A percentile compares a stretch with the other conserved stretches of the same genome.
Evolutionary conservation across 2,113 vertebrate species (phyloP).

Genomic region (Indicator maculatus): DNA sequence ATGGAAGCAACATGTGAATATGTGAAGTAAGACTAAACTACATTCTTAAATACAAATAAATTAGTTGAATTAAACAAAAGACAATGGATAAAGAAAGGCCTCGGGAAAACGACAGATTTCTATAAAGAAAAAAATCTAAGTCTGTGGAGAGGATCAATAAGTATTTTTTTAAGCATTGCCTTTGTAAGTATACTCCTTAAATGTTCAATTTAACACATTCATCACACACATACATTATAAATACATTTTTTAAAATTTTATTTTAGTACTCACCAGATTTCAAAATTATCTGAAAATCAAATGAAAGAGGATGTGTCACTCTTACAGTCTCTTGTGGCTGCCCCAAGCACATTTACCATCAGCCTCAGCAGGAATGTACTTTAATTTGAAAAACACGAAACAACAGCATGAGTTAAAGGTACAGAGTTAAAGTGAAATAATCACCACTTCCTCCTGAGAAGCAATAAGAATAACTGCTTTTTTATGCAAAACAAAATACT

Average conservation of each 20-base stretch:
- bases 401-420: slow-evolving; percentile 11
- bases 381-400: slow-evolving; percentile 46
- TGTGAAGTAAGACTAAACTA: not conserved
- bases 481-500: not conserved
- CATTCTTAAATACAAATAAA: not conserved
- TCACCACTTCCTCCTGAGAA: slow-evolving; percentile 44
- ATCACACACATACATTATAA: not conserved
- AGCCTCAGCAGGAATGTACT: not conserved
- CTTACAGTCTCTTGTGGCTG: not conserved
- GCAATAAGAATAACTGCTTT: not conserved
- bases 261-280: slow-evolving; percentile 7
- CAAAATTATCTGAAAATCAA: not conserved
- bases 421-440: not conserved
- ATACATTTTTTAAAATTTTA: not conserved
- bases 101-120: not conserved
- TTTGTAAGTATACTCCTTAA: not conserved
- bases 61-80: not conserved
- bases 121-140: not conserved
- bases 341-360: not conserved
- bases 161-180: not conserved
- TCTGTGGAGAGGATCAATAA: not conserved
- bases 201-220: not conserved
- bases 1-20: not conserved
- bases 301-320: slow-evolving; percentile 6
- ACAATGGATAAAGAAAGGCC: not conserved